Evolutionary conservation across 2,888 invertebrate species (phyloP).

Genomic region (Strigamia maritima): DNA sequence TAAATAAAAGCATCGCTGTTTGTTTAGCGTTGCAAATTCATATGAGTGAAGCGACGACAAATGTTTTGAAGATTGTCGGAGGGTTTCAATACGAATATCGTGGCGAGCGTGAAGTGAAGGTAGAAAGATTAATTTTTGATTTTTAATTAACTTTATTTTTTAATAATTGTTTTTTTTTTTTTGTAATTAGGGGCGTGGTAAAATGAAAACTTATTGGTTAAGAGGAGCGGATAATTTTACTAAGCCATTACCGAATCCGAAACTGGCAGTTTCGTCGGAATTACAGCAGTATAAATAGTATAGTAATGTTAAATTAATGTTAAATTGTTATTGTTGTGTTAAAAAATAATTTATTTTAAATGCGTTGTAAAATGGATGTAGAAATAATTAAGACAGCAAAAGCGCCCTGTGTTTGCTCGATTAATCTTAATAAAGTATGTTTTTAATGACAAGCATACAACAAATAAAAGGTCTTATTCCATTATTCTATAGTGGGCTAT

Average conservation of each 20-base stretch:
- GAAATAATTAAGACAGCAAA: not conserved
- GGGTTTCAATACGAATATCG: conserved; percentile 29
- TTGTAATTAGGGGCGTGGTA: conserved; percentile 26
- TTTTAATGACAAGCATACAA: too few relatives aligned
- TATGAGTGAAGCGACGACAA: conserved; percentile 34
- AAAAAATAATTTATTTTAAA: not conserved
- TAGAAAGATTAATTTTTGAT: not conserved
- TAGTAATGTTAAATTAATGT: not conserved
- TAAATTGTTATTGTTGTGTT: too few relatives aligned
- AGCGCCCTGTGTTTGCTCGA: not conserved
- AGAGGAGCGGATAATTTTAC: conserved; percentile 22
- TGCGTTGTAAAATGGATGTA: not conserved
- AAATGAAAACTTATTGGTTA: conserved; percentile 36
- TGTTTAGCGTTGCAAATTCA: conserved; percentile 36
- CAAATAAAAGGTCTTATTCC: too few relatives aligned
- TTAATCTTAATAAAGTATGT: too few relatives aligned
- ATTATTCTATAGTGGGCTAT: too few relatives aligned
- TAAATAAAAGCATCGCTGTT: not conserved
- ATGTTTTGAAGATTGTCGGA: conserved; percentile 22
- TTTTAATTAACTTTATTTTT: too few relatives aligned
- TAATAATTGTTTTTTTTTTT: not conserved
- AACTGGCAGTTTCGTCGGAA: conserved; percentile 8
- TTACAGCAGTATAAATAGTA: conserved; percentile 20
- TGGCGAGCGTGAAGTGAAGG: conserved; percentile 31
- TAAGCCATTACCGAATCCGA: conserved; percentile 8